These are phyloP conservation scores for Hylomyscus alleni DNA, from an alignment of 2,797 vertebrate species.

Conservation along the genomic window DNA sequence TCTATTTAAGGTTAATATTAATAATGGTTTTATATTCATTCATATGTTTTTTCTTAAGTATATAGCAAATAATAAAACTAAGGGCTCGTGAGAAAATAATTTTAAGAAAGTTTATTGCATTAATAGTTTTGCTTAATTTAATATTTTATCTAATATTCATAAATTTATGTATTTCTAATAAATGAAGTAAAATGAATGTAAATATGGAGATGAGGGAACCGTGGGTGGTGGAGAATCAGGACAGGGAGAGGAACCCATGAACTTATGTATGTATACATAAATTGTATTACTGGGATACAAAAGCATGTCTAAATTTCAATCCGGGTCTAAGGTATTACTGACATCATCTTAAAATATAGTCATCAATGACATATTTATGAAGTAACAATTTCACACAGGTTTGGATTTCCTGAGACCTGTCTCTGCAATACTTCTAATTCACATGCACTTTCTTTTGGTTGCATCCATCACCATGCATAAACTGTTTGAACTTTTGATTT, in stretches of 20 bases:
- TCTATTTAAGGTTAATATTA: neutral
- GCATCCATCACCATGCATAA: neutral
- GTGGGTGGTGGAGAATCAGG: accelerated
- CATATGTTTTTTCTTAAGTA: neutral
- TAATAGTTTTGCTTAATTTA: neutral
- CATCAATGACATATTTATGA: neutral
- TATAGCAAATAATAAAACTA: neutral
- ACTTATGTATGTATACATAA: neutral
- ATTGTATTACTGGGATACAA: neutral
- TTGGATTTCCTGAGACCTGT: neutral
- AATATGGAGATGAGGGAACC: neutral
- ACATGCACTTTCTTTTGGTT: neutral
- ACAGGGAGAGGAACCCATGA: neutral
- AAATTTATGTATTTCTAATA: neutral
- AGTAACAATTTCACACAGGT: neutral
- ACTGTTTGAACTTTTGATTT: slow-evolving; percentile 31
- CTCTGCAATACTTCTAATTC: neutral
- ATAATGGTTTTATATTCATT: neutral
- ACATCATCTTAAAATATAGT: neutral
- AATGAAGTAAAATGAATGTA: neutral
- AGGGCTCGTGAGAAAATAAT: neutral
- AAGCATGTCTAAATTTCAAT: neutral
- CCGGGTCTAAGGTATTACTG: neutral
- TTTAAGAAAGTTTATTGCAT: neutral
- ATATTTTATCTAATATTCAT: slow-evolving; percentile 27